Percentiles rank a stretch among this genome's conserved stretches.
phyloP scores from a whole-genome alignment of 2,113 vertebrate species.

The Stomatorhinus ivindoensis region DNA sequence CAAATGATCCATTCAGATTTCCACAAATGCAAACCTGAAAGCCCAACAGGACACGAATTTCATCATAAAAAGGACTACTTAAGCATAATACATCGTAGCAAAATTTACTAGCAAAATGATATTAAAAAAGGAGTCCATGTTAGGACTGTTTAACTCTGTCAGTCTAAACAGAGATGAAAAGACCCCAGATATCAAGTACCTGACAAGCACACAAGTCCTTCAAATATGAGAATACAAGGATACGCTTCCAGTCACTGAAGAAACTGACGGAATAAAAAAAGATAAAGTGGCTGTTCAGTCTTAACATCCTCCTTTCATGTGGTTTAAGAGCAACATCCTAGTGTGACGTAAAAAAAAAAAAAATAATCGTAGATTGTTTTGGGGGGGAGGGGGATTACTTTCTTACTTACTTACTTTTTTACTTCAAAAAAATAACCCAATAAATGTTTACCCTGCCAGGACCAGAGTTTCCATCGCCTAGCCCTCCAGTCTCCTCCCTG shows the following conservation, averaged over 20 bases:
- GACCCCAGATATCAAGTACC: not conserved
- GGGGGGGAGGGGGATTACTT: not conserved
- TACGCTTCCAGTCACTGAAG: not conserved
- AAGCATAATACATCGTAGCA: constrained; percentile 23
- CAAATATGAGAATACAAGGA: not conserved
- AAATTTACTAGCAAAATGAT: constrained; percentile 18
- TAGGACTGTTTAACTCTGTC: constrained; percentile 48
- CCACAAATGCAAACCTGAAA: constrained; percentile 24
- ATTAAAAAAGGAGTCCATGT: constrained; percentile 40
- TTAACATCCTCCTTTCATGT: not conserved
- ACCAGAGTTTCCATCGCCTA: constrained; percentile 30
- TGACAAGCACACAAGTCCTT: not conserved
- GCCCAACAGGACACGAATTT: constrained; percentile 22
- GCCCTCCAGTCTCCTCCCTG: constrained; percentile 51
- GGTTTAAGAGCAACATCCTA: not conserved
- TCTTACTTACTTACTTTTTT: too few relatives aligned
- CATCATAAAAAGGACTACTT: constrained; percentile 12
- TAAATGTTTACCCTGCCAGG: constrained; percentile 46
- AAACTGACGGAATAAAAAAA: not conserved
- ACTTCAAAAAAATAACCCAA: constrained; percentile 34
- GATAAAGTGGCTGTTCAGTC: not conserved
- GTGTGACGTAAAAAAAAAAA: not conserved
- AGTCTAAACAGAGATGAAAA: constrained; percentile 17
- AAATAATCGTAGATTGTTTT: not conserved
- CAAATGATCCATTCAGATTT: constrained; percentile 52